Evolutionary conservation across 2,888 invertebrate genomes (phyloP).

Genomic region (Drosophila algonquin): DNA sequence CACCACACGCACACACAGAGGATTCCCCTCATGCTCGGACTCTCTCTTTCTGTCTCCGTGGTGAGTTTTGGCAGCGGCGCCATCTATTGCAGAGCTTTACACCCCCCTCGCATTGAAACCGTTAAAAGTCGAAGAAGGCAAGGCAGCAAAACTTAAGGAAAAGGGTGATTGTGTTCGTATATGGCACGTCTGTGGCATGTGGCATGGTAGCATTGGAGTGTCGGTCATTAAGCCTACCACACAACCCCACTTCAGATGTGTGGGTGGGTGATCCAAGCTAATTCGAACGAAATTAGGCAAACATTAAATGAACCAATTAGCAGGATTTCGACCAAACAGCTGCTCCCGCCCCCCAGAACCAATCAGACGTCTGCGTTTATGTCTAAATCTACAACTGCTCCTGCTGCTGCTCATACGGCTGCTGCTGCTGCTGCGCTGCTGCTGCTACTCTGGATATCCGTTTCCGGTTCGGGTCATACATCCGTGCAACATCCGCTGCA

Average conservation of each 20-base stretch:
- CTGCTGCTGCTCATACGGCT: no score
- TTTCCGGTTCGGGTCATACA: background rate
- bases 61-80: background rate
- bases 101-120: background rate
- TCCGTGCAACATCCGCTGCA: background rate
- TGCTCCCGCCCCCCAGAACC: slow-evolving; percentile 7
- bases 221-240: slow-evolving; percentile 32
- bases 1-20: background rate
- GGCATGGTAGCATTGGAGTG: background rate
- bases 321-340: slow-evolving; percentile 64
- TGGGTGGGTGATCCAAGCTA: slow-evolving; percentile 48
- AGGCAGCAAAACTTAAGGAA: background rate
- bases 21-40: background rate
- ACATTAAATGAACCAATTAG: slow-evolving; percentile 79
- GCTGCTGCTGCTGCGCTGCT: background rate
- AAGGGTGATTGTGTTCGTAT: background rate
- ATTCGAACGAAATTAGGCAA: slow-evolving; percentile 78
- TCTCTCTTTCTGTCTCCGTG: background rate
- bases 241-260: background rate
- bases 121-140: background rate
- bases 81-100: background rate
- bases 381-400: background rate
- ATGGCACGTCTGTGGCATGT: background rate
- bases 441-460: background rate
- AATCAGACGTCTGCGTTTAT: background rate